phyloP scores from a whole-genome alignment of 2,113 vertebrate genomes.

The Pseudonaja textilis region DNA sequence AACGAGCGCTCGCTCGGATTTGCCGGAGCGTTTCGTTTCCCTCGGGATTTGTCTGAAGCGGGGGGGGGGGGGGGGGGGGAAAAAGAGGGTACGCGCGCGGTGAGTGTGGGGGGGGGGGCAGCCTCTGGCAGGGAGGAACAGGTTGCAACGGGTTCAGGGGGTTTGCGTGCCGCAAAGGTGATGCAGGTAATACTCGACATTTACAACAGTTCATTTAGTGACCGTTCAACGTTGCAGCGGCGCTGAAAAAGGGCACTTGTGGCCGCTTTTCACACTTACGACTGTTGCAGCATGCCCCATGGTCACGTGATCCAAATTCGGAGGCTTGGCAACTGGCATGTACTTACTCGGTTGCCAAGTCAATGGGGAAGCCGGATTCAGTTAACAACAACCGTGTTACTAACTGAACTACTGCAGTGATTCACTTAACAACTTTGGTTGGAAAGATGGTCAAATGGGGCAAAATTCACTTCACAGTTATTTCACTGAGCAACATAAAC shows the following conservation, averaged over 20 bases:
- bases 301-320: no score
- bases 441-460: no score
- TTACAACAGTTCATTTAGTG: background rate
- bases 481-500: no score
- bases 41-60: background rate
- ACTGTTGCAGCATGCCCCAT: background rate
- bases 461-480: no score
- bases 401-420: no score
- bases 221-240: background rate
- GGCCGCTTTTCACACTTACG: background rate
- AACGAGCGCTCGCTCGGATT: background rate
- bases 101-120: background rate
- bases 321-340: background rate
- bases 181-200: background rate
- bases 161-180: background rate
- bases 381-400: no score
- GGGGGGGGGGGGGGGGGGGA: background rate
- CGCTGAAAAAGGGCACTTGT: no score
- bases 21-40: background rate
- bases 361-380: no score
- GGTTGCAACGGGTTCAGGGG: background rate
- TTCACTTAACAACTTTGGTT: no score
- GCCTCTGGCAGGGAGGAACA: no score
- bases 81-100: no score
- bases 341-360: no score